These are phyloP conservation scores for Microctenopoma steveboyesi DNA, from an alignment of 2,797 vertebrate species.

Conservation along the genomic window DNA sequence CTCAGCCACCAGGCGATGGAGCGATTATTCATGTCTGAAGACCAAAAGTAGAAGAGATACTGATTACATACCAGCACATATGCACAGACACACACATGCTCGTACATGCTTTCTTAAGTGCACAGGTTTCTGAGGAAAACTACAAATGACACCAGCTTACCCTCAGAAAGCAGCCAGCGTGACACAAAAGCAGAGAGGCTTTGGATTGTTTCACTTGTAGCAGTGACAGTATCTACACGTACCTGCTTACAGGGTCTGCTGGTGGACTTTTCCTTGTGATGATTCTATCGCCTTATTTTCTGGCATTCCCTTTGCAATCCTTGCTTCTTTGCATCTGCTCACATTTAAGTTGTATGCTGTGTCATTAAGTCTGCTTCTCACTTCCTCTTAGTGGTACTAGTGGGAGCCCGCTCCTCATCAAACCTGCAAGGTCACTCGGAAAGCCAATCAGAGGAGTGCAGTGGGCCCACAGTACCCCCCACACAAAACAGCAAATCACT, in stretches of 20 bases:
- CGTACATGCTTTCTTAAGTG: constrained; percentile 42
- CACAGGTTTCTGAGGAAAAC: constrained; percentile 8
- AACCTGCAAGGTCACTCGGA: constrained; percentile 58
- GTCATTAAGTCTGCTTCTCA: constrained; percentile 40
- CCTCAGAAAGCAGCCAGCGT: constrained; percentile 25
- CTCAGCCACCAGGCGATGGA: constrained; percentile 85
- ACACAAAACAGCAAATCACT: constrained; percentile 65
- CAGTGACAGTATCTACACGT: constrained; percentile 62
- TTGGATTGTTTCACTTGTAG: constrained; percentile 50
- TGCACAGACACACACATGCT: constrained; percentile 29
- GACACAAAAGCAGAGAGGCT: constrained; percentile 7
- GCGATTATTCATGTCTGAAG: constrained; percentile 83
- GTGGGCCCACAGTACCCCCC: constrained; percentile 34
- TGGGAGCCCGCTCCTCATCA: constrained; percentile 62
- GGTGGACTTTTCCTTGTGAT: constrained; percentile 2
- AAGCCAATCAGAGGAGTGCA: constrained; percentile 71
- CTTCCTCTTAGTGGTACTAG: constrained; percentile 44
- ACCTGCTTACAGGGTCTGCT: constrained; percentile 59
- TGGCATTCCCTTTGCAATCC: constrained; percentile 10
- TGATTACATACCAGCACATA: constrained; percentile 51
- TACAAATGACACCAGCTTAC: constrained; percentile 6
- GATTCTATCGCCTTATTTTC: constrained; percentile 36
- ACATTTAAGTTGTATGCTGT: constrained; percentile 25
- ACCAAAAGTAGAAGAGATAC: constrained; percentile 35
- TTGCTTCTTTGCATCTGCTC: constrained; percentile 29